Evolutionary conservation across 2,888 invertebrate species (phyloP).

Genomic region (Iselma pallidipennis): DNA sequence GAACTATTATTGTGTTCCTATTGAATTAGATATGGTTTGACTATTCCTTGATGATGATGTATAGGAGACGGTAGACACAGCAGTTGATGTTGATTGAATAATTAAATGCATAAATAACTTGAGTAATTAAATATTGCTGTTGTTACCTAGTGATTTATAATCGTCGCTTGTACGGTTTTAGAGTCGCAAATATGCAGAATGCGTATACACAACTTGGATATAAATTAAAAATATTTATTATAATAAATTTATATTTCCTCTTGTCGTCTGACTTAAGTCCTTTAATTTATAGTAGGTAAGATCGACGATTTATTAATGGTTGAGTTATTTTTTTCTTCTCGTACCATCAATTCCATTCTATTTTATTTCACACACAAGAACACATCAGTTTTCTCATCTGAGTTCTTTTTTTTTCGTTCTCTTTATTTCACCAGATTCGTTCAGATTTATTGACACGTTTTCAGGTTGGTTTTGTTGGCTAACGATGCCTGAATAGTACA

Average conservation of each 20-base stretch:
- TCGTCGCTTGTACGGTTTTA: too few species aligned
- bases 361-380: background rate
- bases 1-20: slow-evolving; percentile 21
- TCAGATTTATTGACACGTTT: background rate
- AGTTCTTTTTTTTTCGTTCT: background rate
- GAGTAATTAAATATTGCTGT: background rate
- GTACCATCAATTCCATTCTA: too few species aligned
- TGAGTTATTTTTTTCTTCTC: too few species aligned
- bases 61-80: background rate
- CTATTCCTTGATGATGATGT: too few species aligned
- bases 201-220: too few species aligned
- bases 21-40: too few species aligned
- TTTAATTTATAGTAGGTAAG: slow-evolving; percentile 29
- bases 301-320: too few species aligned
- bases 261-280: too few species aligned
- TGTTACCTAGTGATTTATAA: too few species aligned
- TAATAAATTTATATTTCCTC: too few species aligned
- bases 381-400: background rate
- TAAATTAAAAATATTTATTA: too few species aligned
- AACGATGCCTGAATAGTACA: background rate
- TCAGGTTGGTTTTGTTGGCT: background rate
- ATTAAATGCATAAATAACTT: background rate
- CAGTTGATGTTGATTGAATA: background rate
- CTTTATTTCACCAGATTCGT: background rate
- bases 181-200: too few species aligned